These are phyloP conservation scores for Thalassoma bifasciatum DNA, from an alignment of 2,113 vertebrate species.

Conservation along the genomic window DNA sequence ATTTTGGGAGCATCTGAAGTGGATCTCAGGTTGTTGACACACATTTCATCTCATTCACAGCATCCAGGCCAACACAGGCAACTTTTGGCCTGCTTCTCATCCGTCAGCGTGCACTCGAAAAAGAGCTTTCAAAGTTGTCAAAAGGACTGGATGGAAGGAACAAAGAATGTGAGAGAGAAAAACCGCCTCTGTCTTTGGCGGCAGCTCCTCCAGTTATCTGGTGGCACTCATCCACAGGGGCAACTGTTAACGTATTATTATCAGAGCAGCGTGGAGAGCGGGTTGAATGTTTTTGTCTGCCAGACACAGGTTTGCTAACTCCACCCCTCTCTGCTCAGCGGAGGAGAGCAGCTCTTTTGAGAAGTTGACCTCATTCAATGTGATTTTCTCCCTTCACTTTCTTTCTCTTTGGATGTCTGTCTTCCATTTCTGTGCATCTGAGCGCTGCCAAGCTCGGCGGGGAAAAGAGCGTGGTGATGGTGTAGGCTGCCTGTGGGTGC, in stretches of 20 bases:
- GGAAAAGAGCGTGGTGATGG: conserved; percentile 51
- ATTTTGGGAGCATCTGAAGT: conserved; percentile 44
- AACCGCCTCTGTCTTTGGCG: conserved; percentile 30
- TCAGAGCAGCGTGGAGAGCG: conserved; percentile 59
- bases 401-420: conserved; percentile 29
- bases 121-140: conserved; percentile 39
- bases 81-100: conserved; percentile 21
- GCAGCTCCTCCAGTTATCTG: conserved; percentile 39
- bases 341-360: conserved; percentile 30
- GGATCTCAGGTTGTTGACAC: conserved; percentile 36
- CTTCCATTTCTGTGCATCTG: conserved; percentile 22
- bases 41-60: conserved; percentile 33
- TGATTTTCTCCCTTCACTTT: neutral
- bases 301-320: conserved; percentile 46
- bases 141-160: conserved; percentile 20
- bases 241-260: conserved; percentile 64
- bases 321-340: conserved; percentile 39
- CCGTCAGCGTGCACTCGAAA: conserved; percentile 3
- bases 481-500: conserved; percentile 68
- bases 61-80: conserved; percentile 5
- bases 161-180: conserved; percentile 9
- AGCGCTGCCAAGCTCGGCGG: conserved; percentile 59
- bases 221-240: conserved; percentile 43
- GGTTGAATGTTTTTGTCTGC: conserved; percentile 64
- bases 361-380: conserved; percentile 64